Evolutionary conservation across 2,888 invertebrate genomes (phyloP).

Genomic region (Apamea anceps): DNA sequence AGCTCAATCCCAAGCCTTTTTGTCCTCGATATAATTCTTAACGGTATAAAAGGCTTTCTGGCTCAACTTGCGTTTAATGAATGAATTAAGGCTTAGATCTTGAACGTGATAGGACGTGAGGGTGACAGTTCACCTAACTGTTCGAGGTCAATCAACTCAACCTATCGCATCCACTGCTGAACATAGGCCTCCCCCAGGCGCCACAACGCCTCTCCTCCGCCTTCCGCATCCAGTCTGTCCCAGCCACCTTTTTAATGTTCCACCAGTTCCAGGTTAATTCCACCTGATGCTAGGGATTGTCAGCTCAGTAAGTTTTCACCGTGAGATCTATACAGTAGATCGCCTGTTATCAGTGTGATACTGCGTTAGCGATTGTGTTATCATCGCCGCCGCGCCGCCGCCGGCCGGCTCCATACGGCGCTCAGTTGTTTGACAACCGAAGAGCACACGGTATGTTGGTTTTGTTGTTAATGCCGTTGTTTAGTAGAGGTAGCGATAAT

Average conservation of each 20-base stretch:
- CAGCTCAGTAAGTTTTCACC: background rate
- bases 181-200: background rate
- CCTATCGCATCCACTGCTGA: background rate
- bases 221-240: background rate
- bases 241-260: background rate
- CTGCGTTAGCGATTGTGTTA: constrained; percentile 30
- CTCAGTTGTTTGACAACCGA: constrained; percentile 38
- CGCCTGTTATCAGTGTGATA: constrained; percentile 36
- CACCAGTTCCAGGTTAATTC: background rate
- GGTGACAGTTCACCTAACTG: too few relatives aligned
- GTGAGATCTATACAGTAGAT: background rate
- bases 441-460: constrained; percentile 37
- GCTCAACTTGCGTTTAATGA: too few relatives aligned
- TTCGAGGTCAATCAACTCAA: background rate
- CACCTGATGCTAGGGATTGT: background rate
- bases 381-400: too few relatives aligned
- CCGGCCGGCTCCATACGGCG: constrained; percentile 14
- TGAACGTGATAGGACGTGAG: too few relatives aligned
- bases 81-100: too few relatives aligned
- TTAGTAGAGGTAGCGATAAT: background rate
- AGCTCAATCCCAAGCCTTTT: too few relatives aligned
- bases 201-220: background rate
- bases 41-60: too few relatives aligned
- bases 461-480: constrained; percentile 13
- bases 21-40: too few relatives aligned